Evolutionary conservation across 2,797 vertebrate genomes (phyloP), one percentile per base, ranked within the genome.

Genomic region (Philypnodon macrostomus): DNA sequence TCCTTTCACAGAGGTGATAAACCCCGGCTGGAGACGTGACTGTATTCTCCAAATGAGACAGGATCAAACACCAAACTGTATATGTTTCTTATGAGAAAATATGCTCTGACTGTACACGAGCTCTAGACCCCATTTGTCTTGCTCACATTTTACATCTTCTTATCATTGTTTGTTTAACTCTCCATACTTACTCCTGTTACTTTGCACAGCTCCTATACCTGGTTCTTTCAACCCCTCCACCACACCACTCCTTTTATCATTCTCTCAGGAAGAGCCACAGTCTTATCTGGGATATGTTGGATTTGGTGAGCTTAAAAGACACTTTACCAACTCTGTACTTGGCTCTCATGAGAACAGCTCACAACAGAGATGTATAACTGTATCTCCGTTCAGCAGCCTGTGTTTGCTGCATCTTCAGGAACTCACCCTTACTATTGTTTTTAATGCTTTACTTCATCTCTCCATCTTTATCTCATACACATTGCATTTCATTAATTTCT

Each of bases 261-360:
- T 83, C 76, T 67, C 70, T 62, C 56, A 77, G 77, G 78, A 83
- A 70, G 75, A 76, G 70, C 69, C 50, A 24, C 50, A 50, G 82
- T 80, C 80, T 87, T 87, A 85, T 87, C 82, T 83, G 62, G 82
- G 79, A 83, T 83, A 80, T 79, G 79, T 75, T 78, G 79, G 80
- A 84, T 85, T 81, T 79, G 62, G 65, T 85, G 72, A 81, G 81
- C 79, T 85, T 79, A 84, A 85, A 88, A 86, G 79, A 75, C 75
- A 80, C 81, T 84, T 83, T 67, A 54, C 73, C 63, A 58, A 73
- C 83, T 80, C 67, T 55, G 62, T 58, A 67, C 42, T 50, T 67
- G 62, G 53, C 48, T 67, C 68, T 77, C 51, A 63, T 58, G 58
- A 82, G 71, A 73, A 50, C 53, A 41, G 37, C n/a, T n/a, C n/a